Percentiles rank a stretch among this genome's conserved stretches.
Evolutionary conservation across 2,888 invertebrate species (phyloP).

Genomic region (Chironomus riparius): DNA sequence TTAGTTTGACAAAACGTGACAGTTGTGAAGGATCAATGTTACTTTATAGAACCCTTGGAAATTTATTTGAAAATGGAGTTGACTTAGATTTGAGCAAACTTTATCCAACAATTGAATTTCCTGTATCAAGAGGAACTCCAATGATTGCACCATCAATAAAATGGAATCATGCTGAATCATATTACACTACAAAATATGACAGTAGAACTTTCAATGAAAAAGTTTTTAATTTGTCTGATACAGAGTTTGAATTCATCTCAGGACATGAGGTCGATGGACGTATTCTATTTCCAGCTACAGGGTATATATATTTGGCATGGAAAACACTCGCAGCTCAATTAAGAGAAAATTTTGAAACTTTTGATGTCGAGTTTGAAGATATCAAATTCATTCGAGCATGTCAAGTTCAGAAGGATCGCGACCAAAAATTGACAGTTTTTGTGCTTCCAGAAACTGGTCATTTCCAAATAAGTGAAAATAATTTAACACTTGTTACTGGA

Average conservation of each 20-base stretch:
- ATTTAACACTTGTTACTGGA: constrained; percentile 61
- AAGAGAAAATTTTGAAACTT: constrained; percentile 54
- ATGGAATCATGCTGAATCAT: constrained; percentile 78
- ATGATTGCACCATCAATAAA: constrained; percentile 71
- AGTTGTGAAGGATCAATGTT: constrained; percentile 44
- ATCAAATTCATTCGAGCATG: constrained; percentile 76
- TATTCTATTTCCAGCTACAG: constrained; percentile 75
- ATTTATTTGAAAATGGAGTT: constrained; percentile 67
- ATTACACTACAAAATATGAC: constrained; percentile 49
- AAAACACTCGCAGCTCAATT: constrained; percentile 58
- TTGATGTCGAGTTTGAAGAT: constrained; percentile 76
- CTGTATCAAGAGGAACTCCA: constrained; percentile 79
- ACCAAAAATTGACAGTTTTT: constrained; percentile 46
- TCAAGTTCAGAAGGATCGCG: constrained; percentile 57
- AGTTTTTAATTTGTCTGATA: constrained; percentile 49
- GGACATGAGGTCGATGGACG: constrained; percentile 85
- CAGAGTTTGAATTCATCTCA: constrained; percentile 59
- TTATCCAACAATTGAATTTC: constrained; percentile 66
- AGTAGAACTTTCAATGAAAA: constrained; percentile 58
- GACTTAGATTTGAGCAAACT: constrained; percentile 60
- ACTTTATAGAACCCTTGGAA: constrained; percentile 45
- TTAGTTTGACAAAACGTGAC: constrained; percentile 52
- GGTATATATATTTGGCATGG: constrained; percentile 71
- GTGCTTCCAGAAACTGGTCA: constrained; percentile 52
- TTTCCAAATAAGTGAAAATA: constrained; percentile 59